Evolutionary conservation across 1,140 invertebrate species (phyloP).

Genomic region (Eriosoma lanigerum): DNA sequence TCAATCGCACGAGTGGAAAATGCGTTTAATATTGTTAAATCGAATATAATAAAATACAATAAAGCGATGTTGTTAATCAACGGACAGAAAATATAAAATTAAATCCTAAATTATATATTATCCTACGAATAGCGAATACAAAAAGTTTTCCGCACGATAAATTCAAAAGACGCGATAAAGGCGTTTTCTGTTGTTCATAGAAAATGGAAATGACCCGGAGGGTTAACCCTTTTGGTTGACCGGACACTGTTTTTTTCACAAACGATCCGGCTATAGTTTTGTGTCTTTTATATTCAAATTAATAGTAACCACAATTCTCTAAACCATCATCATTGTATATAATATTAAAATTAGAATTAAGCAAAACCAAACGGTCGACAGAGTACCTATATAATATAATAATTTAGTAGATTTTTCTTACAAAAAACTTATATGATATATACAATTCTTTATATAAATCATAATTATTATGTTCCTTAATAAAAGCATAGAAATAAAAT

Average conservation of each 20-base stretch:
- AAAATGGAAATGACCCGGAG: background rate
- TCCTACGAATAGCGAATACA: background rate
- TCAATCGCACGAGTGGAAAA: background rate
- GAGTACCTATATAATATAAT: too few relatives aligned
- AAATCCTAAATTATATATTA: background rate
- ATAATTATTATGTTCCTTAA: too few relatives aligned
- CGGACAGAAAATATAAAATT: background rate
- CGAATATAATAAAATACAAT: background rate
- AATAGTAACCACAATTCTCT: background rate
- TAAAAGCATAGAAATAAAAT: too few relatives aligned
- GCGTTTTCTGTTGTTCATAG: conserved; percentile 10
- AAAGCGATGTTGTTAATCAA: background rate
- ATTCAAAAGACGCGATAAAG: conserved; percentile 36
- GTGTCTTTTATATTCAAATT: background rate
- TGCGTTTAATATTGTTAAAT: too few relatives aligned
- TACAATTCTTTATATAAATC: too few relatives aligned
- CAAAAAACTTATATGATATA: too few relatives aligned
- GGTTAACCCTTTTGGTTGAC: conserved; percentile 25
- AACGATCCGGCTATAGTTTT: background rate
- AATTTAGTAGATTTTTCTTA: too few relatives aligned
- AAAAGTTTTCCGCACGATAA: conserved; percentile 28
- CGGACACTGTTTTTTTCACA: background rate
- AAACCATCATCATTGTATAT: background rate
- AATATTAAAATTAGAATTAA: background rate
- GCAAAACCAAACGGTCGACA: background rate